Percentiles rank a stretch among this genome's conserved stretches.
These are phyloP conservation scores for Zaprionus vittiger DNA, from an alignment of 1,140 invertebrate species.

Conservation along the genomic window DNA sequence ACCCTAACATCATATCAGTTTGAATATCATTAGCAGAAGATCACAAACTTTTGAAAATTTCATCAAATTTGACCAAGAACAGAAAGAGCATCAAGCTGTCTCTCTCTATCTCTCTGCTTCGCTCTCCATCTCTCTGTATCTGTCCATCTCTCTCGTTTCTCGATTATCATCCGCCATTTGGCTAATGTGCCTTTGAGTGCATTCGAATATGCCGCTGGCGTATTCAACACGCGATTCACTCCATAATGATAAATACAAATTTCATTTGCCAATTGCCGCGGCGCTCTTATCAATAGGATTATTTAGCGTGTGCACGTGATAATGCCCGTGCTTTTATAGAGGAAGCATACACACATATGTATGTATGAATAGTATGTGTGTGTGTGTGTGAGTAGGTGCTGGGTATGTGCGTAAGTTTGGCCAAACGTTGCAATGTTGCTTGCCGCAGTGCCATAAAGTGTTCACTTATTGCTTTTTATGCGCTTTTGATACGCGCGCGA, in stretches of 20 bases:
- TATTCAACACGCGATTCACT: slow-evolving; percentile 5
- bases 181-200: slow-evolving; percentile 1
- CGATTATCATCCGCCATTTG: neutral
- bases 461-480: slow-evolving; percentile 78
- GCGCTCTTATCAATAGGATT: slow-evolving; percentile 59
- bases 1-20: no score
- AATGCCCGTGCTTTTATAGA: neutral
- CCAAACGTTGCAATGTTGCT: slow-evolving; percentile 21
- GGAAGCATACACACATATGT: neutral
- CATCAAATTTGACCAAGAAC: neutral
- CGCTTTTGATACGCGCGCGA: slow-evolving; percentile 64
- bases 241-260: slow-evolving; percentile 40
- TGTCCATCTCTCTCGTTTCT: neutral
- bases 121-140: no score
- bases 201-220: neutral
- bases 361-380: neutral
- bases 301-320: slow-evolving; percentile 31
- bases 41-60: neutral
- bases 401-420: neutral
- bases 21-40: neutral
- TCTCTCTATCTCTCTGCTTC: neutral
- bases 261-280: slow-evolving; percentile 40
- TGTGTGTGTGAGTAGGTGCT: neutral
- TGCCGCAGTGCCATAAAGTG: slow-evolving; percentile 70
- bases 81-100: neutral